Evolutionary conservation across 2,113 vertebrate genomes (phyloP), one percentile per base, ranked within the genome.

Genomic region (Vulpes lagopus): DNA sequence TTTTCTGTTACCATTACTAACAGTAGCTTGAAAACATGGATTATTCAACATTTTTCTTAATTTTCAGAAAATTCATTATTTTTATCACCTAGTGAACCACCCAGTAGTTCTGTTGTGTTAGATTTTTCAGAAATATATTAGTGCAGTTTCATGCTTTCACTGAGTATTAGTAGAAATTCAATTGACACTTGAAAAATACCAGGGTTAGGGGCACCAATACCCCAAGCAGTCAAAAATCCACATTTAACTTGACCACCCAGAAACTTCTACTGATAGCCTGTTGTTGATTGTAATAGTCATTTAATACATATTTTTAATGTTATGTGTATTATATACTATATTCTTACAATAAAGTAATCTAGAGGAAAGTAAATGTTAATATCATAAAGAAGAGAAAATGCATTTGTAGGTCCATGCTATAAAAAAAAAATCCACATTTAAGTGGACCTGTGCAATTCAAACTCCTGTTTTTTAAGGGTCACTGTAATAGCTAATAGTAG

Each of bases 141-240:
- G 22, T 71, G 5, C 43, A 3, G 49, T 30, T 94, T 87, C 25
- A 65, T 96, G 20, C 19, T 38, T 59, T 94, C 59, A 15, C 32
- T 78, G 55, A 88, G n/a, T 67, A 64, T 8, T 95, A 89, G 62
- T 69, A 95, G 38, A 92, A 80, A 73, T 76, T 76, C 25, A 76
- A 2, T 17, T 76, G 43, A 51, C 74, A 3, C 43, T 51, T 76
- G 43, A 69, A 69, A 16, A 69, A n/a, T 32, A n/a, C 32, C 8
- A 3, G 32, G 15, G 65, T 16, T 69, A 69, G 32, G 23, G 14
- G 23, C 43, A 17, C 25, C 74, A 30, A 76, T 14, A 23, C 43
- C 8, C n/a, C 9, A 71, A 20, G n/a, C 67, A 49, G 23, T 76
- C 14, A 76, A 30, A 76, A 76, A 76, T 76, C 43, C 8, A 15